Evolutionary conservation across 2,888 invertebrate species (phyloP).

Genomic region (Cephus pulcher): DNA sequence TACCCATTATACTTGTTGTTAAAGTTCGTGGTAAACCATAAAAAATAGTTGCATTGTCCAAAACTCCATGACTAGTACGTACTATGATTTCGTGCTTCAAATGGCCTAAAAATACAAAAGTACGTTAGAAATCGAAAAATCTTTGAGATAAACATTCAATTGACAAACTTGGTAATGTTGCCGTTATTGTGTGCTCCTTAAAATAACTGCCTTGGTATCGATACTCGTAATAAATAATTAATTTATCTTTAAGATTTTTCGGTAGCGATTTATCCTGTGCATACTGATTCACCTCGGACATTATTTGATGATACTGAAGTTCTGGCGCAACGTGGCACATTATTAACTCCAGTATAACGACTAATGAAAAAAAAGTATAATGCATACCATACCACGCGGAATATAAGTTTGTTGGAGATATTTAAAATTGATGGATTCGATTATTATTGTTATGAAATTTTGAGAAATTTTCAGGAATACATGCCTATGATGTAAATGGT

Average conservation of each 20-base stretch:
- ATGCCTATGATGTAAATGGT: conserved; percentile 52
- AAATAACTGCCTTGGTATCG: conserved; percentile 72
- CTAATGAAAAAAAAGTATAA: conserved; percentile 38
- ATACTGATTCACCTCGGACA: conserved; percentile 71
- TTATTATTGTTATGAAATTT: no score
- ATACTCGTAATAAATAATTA: conserved; percentile 72
- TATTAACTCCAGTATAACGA: conserved; percentile 63
- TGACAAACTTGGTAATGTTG: conserved; percentile 68
- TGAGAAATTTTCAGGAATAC: conserved; percentile 18
- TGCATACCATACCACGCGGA: conserved; percentile 26
- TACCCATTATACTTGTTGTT: conserved; percentile 53
- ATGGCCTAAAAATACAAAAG: conserved; percentile 34
- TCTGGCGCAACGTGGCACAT: conserved; percentile 64
- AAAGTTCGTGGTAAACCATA: conserved; percentile 46
- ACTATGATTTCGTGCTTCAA: conserved; percentile 55
- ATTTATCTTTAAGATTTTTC: conserved; percentile 67
- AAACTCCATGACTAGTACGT: conserved; percentile 49
- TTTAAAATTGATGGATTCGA: no score
- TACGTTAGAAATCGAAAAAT: background rate
- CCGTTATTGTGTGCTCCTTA: conserved; percentile 69
- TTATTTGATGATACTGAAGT: conserved; percentile 69
- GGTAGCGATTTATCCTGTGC: conserved; percentile 72
- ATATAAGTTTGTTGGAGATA: no score
- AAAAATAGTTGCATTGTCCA: conserved; percentile 55
- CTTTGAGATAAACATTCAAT: background rate